Base-by-base conservation (phyloP, 2,888 invertebrate species). In the Baronia brevicornis region DNA sequence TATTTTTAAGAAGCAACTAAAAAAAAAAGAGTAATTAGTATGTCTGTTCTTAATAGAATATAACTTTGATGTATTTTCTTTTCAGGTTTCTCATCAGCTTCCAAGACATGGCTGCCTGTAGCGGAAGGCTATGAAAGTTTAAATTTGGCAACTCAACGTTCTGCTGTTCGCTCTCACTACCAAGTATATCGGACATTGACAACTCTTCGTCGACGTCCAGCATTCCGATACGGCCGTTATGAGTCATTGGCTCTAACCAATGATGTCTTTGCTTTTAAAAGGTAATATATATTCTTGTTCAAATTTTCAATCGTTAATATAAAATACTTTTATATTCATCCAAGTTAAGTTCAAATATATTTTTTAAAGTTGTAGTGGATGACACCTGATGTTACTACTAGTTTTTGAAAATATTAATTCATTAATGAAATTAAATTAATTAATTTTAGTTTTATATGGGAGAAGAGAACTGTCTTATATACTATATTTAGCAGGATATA, bases 81-180 rank as follows among this genome's bases (percentile, higher is more conserved):
- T 47, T 1, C 30, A 84, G 90, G 90, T 4, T 92, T 92, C 50
- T 87, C 90, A 0, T 67, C 48, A 1, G 72, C 61, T 0, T 68
- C 66, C 0, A 57, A 54, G 0, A 85, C 90, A 0, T 93, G 92
- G 92, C 60, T 92, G 3, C 91, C 91, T 0, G 72, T 91, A 1
- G 84, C 89, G 19, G 70, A 84, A 0, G 88, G 90, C 21, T 91
- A 84, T 45, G 71, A 75, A 29, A 59, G 55, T 0, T 44, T 86
- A 7, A 92, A 92, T 54, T 84, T 91, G 6, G 80, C 73, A 11
- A 67, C 51, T 0, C 86, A 91, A 49, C 71, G 84, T 5, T 56
- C 66, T 0, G 70, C 84, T 0, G 56, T 65, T 0, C 67, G 80
- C 0, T 89, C 89, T 0, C 85, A 89, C 32, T 84, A 88, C 42